Base-by-base conservation (phyloP, 1,140 invertebrate genomes). In the Anagrus nilaparvatae region DNA sequence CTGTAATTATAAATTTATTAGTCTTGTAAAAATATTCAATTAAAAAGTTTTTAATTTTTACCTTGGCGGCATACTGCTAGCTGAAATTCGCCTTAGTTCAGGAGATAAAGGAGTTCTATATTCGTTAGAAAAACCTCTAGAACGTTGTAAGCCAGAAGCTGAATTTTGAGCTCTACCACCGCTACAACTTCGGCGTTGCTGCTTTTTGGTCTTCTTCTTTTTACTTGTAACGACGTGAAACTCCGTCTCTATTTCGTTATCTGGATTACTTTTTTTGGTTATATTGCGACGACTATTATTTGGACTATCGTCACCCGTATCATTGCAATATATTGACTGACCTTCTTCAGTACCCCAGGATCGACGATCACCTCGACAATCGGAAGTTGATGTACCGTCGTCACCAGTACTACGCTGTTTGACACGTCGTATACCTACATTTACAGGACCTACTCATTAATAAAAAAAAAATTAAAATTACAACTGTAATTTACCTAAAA, bases 181-280 rank as follows among this genome's bases (percentile, higher is more conserved):
- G 38, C 63, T 67, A 12, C 61, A 67, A 46, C 65, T 69, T 37
- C 65, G 69, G 2, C 72, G 67, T 18, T 73, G 73, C 48, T 81
- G 79, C 53, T 82, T 79, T 46, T 77, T 77, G 51, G 80, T 81
- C 50, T 80, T 79, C 50, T 82, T 82, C 51, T 80, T 80, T 50
- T 80, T 79, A 50, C 82, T 83, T 8, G 78, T 81, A 29, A 84
- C 81, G 17, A 81, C 76, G 50, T 78, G 71, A 59, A 82, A 83
- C 39, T 83, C 81, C 2, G 61, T 58, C 50, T 72, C 59, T 24
- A 61, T 51, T 50, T 70, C 56, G 33, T 52, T 37, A 21, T 68
- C 63, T 46, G 58, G 35, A 61, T 58, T 58, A 14, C 53, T 50
- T 16, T 69, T 65, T 46, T 65, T 64, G 17, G 61, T 63, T 20